Evolutionary conservation across 2,797 vertebrate species (phyloP).

Genomic region (Zalophus californianus): DNA sequence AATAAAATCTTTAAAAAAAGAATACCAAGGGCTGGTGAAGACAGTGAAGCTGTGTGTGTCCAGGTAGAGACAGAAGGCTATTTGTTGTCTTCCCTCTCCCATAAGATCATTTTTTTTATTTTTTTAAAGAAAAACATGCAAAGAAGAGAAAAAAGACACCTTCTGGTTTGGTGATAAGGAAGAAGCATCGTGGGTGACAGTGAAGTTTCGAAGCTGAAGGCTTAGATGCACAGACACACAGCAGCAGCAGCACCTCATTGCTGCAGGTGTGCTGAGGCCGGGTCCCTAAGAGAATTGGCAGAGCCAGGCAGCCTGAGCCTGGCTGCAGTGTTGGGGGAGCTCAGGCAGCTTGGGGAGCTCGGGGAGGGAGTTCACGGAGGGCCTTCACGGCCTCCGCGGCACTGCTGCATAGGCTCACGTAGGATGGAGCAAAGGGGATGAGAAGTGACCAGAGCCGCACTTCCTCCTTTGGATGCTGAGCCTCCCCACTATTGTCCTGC

Average conservation of each 20-base stretch:
- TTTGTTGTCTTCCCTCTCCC: not conserved
- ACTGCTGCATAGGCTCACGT: not conserved
- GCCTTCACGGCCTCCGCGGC: accelerated
- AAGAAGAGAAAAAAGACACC: not conserved
- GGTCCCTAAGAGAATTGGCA: not conserved
- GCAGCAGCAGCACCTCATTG: not conserved
- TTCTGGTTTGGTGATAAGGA: not conserved
- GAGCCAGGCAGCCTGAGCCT: not conserved
- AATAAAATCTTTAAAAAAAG: too few species aligned
- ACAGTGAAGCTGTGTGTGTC: not conserved
- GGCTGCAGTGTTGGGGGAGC: not conserved
- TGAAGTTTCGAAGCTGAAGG: not conserved
- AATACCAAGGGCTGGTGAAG: not conserved
- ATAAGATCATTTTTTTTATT: not conserved
- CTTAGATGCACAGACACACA: too few species aligned
- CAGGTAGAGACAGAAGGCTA: not conserved
- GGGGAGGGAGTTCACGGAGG: accelerated
- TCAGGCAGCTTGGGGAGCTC: not conserved
- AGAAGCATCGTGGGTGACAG: not conserved
- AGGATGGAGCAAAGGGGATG: not conserved
- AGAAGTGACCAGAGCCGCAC: not conserved
- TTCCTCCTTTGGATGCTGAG: not conserved
- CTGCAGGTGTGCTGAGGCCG: not conserved
- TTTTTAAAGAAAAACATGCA: not conserved
- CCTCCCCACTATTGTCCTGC: not conserved